Evolutionary conservation across 2,888 invertebrate species (phyloP), one percentile per base, ranked within the genome.

Genomic region (Myopa testacea): DNA sequence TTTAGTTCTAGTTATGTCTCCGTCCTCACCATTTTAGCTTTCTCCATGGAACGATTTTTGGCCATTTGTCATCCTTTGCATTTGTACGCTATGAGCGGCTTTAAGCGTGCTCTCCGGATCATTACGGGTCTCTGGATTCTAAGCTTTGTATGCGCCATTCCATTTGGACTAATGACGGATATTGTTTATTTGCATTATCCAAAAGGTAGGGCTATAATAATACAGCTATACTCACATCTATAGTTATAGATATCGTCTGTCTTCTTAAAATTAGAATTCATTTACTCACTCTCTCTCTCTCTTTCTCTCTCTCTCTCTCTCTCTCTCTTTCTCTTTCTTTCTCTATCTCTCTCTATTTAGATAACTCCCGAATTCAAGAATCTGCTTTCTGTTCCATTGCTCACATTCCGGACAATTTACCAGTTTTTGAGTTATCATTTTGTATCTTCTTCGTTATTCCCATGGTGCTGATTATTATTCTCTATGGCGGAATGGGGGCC

Each of bases 41-140:
- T 97, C 90, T 96, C 97, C 0, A 93, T 95, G 89, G 97, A 97
- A 90, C 92, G 97, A 65, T 96, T 96, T 90, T 90, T 97, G 82
- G 97, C 97, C 52, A 97, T 97, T 85, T 97, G 97, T 87, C 95
- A 96, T 87, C 97, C 97, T 0, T 90, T 97, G 62, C 93, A 94
- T 85, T 91, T 95, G 79, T 95, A 96, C 89, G 93, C 94, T 58
- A 94, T 96, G 93, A 94, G 95, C 0, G 95, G 95, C 1, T 92
- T 96, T 50, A 93, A 94, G 71, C 91, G 97, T n/a, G 95, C 96
- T 2, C 89, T 94, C 52, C 92, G 94, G 80, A 95, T 96, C 81
- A 95, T 97, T 71, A 91, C 93, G 0, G 91, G 91, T 0, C 90
- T 96, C 8, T 97, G 97, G 97, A 85, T 93, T 3, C 86, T 95